These are phyloP conservation scores for Pangasianodon gigas DNA, from an alignment of 2,113 vertebrate genomes.

Conservation along the genomic window DNA sequence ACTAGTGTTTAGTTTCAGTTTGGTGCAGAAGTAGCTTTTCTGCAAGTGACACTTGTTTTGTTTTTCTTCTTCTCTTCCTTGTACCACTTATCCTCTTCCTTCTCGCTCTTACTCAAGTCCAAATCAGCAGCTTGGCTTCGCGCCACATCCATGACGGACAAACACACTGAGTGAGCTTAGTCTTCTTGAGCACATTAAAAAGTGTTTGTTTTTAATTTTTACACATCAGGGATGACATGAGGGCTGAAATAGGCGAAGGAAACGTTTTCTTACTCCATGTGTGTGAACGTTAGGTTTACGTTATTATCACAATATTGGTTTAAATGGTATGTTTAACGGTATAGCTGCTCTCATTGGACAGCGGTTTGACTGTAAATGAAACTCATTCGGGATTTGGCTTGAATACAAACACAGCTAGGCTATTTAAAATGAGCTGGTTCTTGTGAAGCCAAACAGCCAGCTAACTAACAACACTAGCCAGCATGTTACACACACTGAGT, in stretches of 20 bases:
- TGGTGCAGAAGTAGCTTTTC: slow-evolving; percentile 10
- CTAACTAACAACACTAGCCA: not conserved
- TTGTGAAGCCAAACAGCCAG: not conserved
- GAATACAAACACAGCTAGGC: not conserved
- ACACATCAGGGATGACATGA: not conserved
- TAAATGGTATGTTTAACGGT: not conserved
- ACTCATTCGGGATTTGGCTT: not conserved
- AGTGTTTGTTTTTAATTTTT: not conserved
- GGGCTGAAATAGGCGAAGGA: slow-evolving; percentile 26
- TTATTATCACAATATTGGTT: not conserved
- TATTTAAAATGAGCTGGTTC: not conserved
- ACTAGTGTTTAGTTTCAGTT: slow-evolving; percentile 7
- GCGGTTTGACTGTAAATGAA: not conserved
- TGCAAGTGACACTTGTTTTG: not conserved
- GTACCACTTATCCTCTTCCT: not conserved
- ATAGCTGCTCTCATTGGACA: not conserved
- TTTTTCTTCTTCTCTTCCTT: not conserved
- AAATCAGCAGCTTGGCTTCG: slow-evolving; percentile 10
- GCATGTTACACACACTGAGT: not conserved
- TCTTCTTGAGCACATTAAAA: not conserved
- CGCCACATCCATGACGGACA: slow-evolving; percentile 17
- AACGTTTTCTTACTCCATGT: not conserved
- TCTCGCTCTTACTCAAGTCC: slow-evolving; percentile 7
- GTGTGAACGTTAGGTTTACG: not conserved
- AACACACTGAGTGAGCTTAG: not conserved